Conservation (phyloP, 2,113 vertebrate species). For the Lepidothrix coronata region DNA sequence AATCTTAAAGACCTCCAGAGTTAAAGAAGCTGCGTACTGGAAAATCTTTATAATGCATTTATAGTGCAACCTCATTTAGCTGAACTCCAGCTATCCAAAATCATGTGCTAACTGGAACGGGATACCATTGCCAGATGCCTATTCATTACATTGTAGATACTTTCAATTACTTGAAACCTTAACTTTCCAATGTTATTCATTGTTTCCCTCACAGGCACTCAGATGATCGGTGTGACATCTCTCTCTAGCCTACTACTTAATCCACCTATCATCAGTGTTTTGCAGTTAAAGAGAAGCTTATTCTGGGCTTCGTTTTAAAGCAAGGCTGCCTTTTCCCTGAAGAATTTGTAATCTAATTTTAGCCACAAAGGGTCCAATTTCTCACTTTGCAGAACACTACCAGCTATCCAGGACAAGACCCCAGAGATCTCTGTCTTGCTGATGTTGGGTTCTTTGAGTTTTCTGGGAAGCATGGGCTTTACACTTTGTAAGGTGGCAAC, state of each 20-base stretch:
- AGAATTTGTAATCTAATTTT: background rate
- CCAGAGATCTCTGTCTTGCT: background rate
- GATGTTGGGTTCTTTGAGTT: background rate
- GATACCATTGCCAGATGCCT: constrained; percentile 9
- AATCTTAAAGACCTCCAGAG: background rate
- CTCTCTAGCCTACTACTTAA: background rate
- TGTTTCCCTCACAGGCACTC: background rate
- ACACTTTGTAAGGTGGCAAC: fast-evolving
- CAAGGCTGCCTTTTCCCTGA: background rate
- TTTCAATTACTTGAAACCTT: constrained; percentile 22
- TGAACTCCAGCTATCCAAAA: background rate
- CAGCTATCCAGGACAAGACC: background rate
- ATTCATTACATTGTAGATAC: background rate
- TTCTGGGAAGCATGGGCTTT: background rate
- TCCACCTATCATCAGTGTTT: background rate
- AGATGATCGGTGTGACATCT: background rate
- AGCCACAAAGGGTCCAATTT: background rate
- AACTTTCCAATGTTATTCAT: background rate
- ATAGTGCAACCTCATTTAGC: background rate
- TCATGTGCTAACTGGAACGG: background rate
- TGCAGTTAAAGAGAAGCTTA: background rate
- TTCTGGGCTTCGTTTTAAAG: background rate
- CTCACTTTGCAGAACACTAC: background rate
- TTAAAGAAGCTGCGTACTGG: background rate
- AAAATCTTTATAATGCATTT: constrained; percentile 4